Conservation (phyloP, 2,113 vertebrate species). For the Upupa epops region DNA sequence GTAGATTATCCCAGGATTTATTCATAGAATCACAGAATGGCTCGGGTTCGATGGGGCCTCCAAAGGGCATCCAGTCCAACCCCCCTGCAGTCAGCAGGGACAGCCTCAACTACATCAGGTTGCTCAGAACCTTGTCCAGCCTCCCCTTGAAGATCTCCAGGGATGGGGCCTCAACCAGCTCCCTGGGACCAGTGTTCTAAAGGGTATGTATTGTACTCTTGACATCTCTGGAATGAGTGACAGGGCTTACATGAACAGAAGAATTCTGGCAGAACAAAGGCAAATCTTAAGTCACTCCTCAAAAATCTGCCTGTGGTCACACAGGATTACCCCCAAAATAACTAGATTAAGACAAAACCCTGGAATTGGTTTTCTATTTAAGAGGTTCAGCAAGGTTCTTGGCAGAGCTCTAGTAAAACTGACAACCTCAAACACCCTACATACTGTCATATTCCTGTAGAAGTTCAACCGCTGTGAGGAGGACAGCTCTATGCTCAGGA, state of each 20-base stretch:
- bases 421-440: slow-evolving; percentile 54
- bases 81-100: too few relatives aligned
- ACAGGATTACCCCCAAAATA: neutral
- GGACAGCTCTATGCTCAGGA: slow-evolving; percentile 92
- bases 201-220: neutral
- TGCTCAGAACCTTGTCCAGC: too few relatives aligned
- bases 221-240: neutral
- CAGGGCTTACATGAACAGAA: neutral
- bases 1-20: neutral
- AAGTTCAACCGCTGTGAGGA: slow-evolving; percentile 94
- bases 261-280: neutral
- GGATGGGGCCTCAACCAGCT: too few relatives aligned
- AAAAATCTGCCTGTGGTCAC: neutral
- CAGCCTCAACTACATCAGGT: too few relatives aligned
- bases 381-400: neutral
- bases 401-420: neutral
- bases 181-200: neutral
- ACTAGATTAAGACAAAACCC: neutral
- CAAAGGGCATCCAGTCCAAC: too few relatives aligned
- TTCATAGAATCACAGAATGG: too few relatives aligned
- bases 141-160: too few relatives aligned
- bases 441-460: slow-evolving; percentile 97
- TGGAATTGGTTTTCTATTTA: neutral
- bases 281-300: neutral
- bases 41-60: too few relatives aligned